phyloP scores from a whole-genome alignment of 23 tunicate genomes.

The Aplidium turbinatum region DNA sequence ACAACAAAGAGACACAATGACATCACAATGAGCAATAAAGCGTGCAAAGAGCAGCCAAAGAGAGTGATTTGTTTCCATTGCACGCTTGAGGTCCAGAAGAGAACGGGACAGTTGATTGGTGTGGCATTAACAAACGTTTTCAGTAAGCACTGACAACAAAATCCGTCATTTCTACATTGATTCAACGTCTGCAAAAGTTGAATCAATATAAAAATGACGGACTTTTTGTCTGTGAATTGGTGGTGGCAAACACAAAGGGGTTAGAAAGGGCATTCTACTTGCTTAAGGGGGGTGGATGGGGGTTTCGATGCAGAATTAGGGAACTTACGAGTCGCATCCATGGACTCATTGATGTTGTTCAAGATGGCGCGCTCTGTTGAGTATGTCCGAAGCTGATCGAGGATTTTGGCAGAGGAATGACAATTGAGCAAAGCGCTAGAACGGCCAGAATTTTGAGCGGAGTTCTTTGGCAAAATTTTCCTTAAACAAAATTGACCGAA shows the following conservation, averaged over 20 bases:
- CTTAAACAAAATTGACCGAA: neutral
- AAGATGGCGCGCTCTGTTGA: neutral
- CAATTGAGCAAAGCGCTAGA: neutral
- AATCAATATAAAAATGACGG: too few relatives aligned
- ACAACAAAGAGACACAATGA: too few relatives aligned
- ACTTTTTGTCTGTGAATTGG: too few relatives aligned
- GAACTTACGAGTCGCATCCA: constrained; percentile 37
- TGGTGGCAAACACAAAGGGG: neutral
- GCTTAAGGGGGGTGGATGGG: constrained; percentile 38
- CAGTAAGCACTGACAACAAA: too few relatives aligned
- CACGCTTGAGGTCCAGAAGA: too few relatives aligned
- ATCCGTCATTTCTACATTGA: too few relatives aligned
- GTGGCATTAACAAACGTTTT: too few relatives aligned
- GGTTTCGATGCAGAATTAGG: constrained; percentile 11
- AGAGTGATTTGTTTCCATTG: too few relatives aligned
- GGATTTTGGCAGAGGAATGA: neutral
- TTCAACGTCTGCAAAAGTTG: too few relatives aligned
- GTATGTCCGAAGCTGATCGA: constrained; percentile 15
- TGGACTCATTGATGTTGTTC: neutral
- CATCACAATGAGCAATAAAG: too few relatives aligned
- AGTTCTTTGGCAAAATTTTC: neutral
- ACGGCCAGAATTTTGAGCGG: neutral
- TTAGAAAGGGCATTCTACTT: constrained; percentile 78
- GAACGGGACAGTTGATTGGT: too few relatives aligned
- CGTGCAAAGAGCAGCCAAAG: too few relatives aligned